phyloP scores from a whole-genome alignment of 2,797 vertebrate species.

The Scarus forsteni region DNA sequence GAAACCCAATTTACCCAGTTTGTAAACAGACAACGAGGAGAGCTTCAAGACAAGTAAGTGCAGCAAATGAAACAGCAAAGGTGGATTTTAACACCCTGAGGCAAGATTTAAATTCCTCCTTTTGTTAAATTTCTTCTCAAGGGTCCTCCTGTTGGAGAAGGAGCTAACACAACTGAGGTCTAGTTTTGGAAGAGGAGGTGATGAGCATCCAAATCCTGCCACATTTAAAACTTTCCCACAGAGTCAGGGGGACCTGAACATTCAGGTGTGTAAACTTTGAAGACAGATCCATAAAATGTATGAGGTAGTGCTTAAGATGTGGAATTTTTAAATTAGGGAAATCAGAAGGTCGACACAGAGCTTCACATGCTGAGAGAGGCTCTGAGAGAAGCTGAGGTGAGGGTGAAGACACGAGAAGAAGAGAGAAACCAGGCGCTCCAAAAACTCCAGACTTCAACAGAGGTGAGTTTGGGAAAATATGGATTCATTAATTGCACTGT shows the following conservation, averaged over 20 bases:
- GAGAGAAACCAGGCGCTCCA: conserved; percentile 70
- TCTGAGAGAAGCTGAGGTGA: conserved; percentile 71
- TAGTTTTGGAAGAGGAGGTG: conserved; percentile 59
- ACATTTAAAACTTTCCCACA: conserved; percentile 34
- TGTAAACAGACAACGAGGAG: conserved; percentile 64
- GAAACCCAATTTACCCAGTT: conserved; percentile 58
- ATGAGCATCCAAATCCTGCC: conserved; percentile 3
- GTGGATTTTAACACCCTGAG: background rate
- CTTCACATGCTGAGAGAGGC: conserved; percentile 67
- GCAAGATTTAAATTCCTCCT: conserved; percentile 13
- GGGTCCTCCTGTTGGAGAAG: conserved; percentile 80
- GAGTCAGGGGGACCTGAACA: conserved; percentile 55
- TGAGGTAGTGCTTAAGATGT: background rate
- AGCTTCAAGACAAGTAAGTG: conserved; percentile 81
- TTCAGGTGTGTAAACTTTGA: conserved; percentile 51
- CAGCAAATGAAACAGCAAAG: background rate
- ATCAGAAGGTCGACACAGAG: conserved; percentile 64
- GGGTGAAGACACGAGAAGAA: conserved; percentile 62
- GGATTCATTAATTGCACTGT: too few species aligned
- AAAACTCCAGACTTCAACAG: conserved; percentile 66
- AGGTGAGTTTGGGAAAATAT: conserved; percentile 56
- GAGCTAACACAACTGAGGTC: conserved; percentile 79
- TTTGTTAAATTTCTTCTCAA: conserved; percentile 49
- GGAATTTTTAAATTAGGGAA: conserved; percentile 47
- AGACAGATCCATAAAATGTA: conserved; percentile 1